phyloP scores from a whole-genome alignment of 2,888 invertebrate genomes.

The Holacanthella duospinosa region DNA sequence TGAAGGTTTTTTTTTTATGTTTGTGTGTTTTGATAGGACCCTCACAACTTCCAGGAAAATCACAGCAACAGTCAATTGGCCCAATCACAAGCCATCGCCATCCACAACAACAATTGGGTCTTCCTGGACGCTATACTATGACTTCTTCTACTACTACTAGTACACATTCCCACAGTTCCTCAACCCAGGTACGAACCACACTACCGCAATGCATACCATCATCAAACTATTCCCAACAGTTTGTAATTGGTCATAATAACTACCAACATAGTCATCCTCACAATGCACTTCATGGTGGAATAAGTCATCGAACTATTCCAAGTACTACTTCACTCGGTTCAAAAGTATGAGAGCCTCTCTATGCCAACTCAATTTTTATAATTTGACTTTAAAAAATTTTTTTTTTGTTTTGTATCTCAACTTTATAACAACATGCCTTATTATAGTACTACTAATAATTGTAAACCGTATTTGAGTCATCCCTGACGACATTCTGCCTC shows the following conservation, averaged over 20 bases:
- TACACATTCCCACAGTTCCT: neutral
- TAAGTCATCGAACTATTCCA: neutral
- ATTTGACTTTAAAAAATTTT: no score
- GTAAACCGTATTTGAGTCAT: no score
- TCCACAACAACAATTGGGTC: neutral
- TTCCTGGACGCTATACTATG: constrained; percentile 1
- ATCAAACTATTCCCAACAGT: neutral
- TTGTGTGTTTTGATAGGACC: no score
- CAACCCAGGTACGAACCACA: neutral
- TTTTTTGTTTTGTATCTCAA: no score
- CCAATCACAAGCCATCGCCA: constrained; percentile 2
- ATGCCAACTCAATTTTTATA: neutral
- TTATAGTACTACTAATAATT: no score
- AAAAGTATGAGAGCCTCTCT: neutral
- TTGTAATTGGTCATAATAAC: neutral
- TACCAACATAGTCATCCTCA: constrained; percentile 4
- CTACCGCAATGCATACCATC: neutral
- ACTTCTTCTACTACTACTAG: no score
- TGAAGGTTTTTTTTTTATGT: no score
- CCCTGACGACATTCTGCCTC: no score
- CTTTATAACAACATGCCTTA: no score
- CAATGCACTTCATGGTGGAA: neutral
- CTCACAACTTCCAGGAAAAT: no score
- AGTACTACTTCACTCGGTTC: constrained; percentile 6
- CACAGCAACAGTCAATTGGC: no score